Conservation (phyloP, 2,888 invertebrate species). For the Hirtodrosophila confusa region DNA sequence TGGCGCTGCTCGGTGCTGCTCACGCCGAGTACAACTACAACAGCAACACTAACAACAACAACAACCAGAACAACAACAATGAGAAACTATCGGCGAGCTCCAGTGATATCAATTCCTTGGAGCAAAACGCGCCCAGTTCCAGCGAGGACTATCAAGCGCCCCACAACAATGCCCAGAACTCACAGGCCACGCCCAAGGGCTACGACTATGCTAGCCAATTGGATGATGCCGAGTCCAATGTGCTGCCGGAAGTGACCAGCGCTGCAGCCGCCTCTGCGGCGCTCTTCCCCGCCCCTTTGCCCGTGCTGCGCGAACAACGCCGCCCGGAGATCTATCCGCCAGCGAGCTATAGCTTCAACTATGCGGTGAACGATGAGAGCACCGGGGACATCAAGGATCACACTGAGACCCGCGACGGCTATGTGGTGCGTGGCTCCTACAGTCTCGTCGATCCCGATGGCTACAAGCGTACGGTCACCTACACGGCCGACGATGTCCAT, state of each 20-base stretch:
- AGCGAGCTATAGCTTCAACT: constrained; percentile 83
- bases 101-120: constrained; percentile 50
- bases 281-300: constrained; percentile 35
- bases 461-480: constrained; percentile 85
- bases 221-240: constrained; percentile 33
- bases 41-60: constrained; percentile 20
- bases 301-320: constrained; percentile 36
- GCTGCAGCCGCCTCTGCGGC: constrained; percentile 20
- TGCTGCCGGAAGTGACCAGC: constrained; percentile 31
- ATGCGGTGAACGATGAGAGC: constrained; percentile 84
- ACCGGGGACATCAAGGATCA: constrained; percentile 85
- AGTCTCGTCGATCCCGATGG: constrained; percentile 85
- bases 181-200: constrained; percentile 63
- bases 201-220: constrained; percentile 51
- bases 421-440: constrained; percentile 85
- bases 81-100: constrained; percentile 21
- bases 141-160: constrained; percentile 58
- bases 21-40: constrained; percentile 50
- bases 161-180: constrained; percentile 55
- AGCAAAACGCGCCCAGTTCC: constrained; percentile 38
- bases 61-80: constrained; percentile 16
- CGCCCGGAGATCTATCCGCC: constrained; percentile 65
- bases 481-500: constrained; percentile 85
- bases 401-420: constrained; percentile 85
- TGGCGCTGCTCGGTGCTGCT: constrained; percentile 39